Evolutionary conservation across 1,140 invertebrate genomes (phyloP).

Genomic region (Papilio glaucus): DNA sequence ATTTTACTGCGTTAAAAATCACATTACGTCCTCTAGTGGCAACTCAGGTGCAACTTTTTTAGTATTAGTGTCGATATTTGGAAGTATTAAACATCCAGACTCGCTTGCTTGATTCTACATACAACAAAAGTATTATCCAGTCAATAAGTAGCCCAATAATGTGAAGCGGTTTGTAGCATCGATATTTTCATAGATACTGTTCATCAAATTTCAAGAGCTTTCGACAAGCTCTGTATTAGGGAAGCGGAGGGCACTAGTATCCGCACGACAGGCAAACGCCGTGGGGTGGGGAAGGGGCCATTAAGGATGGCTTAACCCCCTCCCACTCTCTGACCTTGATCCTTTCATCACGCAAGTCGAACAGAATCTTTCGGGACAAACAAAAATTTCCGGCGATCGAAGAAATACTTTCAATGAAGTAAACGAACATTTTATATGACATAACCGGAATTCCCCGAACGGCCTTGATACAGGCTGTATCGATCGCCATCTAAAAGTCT

Average conservation of each 20-base stretch:
- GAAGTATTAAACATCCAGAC: no score
- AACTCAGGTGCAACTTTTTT: no score
- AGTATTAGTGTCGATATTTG: no score
- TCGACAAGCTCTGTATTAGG: not conserved
- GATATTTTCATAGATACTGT: not conserved
- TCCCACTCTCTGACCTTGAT: not conserved
- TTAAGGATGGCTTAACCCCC: not conserved
- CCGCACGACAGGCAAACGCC: not conserved
- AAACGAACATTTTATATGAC: not conserved
- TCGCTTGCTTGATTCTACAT: not conserved
- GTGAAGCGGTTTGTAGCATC: not conserved
- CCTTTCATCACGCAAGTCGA: not conserved
- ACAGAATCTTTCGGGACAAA: not conserved
- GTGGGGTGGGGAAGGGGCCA: not conserved
- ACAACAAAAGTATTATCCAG: conserved; percentile 5
- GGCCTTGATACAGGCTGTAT: not conserved
- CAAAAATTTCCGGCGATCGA: not conserved
- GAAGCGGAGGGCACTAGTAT: not conserved
- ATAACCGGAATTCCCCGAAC: not conserved
- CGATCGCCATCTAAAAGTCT: no score
- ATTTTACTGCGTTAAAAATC: no score
- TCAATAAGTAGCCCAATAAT: conserved; percentile 2
- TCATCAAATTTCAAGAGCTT: conserved; percentile 3
- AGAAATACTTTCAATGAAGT: no score
- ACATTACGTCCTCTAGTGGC: no score